These are phyloP conservation scores for Apeira syringaria DNA, from an alignment of 2,888 invertebrate genomes.

Conservation along the genomic window DNA sequence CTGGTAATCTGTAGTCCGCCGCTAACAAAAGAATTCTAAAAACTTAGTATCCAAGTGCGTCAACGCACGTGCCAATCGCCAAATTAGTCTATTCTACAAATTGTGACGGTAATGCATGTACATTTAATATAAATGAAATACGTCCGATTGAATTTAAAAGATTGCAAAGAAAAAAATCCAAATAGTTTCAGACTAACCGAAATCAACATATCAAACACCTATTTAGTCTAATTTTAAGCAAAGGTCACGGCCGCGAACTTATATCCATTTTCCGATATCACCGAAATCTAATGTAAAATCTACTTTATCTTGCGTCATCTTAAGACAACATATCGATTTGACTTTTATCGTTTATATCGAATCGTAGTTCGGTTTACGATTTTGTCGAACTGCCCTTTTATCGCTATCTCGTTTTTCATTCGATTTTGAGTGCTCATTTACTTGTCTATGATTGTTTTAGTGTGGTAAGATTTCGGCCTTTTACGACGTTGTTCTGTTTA, in stretches of 20 bases:
- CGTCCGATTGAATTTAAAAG: too few species aligned
- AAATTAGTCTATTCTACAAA: too few species aligned
- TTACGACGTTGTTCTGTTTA: constrained; percentile 19
- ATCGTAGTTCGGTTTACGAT: constrained; percentile 11
- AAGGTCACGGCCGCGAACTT: constrained; percentile 24
- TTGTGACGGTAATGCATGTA: too few species aligned
- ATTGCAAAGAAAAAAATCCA: too few species aligned
- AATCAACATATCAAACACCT: neutral
- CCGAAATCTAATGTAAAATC: constrained; percentile 19
- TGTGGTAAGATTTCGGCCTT: constrained; percentile 17
- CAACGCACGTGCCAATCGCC: too few species aligned
- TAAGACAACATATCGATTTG: constrained; percentile 11
- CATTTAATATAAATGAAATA: too few species aligned
- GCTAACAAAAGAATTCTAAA: too few species aligned
- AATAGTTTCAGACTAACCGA: neutral
- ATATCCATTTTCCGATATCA: constrained; percentile 22
- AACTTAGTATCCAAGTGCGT: too few species aligned
- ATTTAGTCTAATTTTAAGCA: neutral
- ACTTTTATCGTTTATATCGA: constrained; percentile 16
- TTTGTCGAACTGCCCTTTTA: constrained; percentile 20
- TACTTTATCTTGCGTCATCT: constrained; percentile 28
- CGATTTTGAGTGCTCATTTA: constrained; percentile 25
- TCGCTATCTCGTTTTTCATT: constrained; percentile 21
- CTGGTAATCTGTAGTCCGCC: too few species aligned
- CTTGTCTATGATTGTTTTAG: constrained; percentile 18